Evolutionary conservation across 2,888 invertebrate species (phyloP), one percentile per base, ranked within the genome.

Genomic region (Heteropelma amictum): DNA sequence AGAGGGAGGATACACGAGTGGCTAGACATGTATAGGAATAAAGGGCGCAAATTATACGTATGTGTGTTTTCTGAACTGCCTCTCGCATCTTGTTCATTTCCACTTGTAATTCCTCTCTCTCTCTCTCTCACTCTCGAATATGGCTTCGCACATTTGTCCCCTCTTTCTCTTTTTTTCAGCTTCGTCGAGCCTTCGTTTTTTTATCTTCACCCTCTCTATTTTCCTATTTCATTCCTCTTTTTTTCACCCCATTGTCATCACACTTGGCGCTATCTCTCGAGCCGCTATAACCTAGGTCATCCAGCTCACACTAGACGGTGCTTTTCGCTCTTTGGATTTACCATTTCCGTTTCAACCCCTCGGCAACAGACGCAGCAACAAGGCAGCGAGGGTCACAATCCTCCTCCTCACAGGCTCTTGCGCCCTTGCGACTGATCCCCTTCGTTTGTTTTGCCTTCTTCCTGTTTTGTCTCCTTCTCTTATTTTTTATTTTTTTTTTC

Each of bases 331-430:
- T 54, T 67, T 60, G 61, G 64, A 77, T 78, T 68, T 77, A 63
- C 72, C 75, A 76, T 77, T 78, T 73, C 72, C 64, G 56, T 75
- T 77, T 74, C 45, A 54, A 70, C 63, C 69, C 54, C 65, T 42
- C 40, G 58, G 64, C 60, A 61, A 54, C n/a, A 63, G 71, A 49
- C 61, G 28, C 49, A 42, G 49, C 54, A 61, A 38, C 51, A 23
- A 65, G 40, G 58, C 56, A 51, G 56, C 63, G 21, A 56, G 40
- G 63, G 67, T 40, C 56, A 67, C 35, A 28, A 54, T 38, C 8
- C 42, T 38, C 21, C 40, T 19, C 53, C 40, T 42, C 45, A 47
- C 45, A 12, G 45, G 26, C 56, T 45, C 53, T 33, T 64, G n/a
- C 45, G 26, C 53, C 17, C 45, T 45, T 60, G 45, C 63, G 28